These are phyloP conservation scores for Calosoma granatense DNA, from an alignment of 1,140 invertebrate genomes.

Conservation along the genomic window DNA sequence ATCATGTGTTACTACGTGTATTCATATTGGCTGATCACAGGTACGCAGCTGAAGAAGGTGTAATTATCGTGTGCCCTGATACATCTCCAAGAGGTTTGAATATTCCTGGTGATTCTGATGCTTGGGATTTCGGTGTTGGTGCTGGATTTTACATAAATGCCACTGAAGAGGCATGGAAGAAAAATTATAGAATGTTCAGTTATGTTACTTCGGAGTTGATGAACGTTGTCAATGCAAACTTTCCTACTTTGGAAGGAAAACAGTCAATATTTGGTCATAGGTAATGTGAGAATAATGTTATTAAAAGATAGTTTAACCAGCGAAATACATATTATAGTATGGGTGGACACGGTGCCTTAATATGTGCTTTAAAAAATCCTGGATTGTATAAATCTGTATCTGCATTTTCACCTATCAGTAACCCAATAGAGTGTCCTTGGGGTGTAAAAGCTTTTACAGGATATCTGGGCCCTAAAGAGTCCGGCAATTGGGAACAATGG, in stretches of 20 bases:
- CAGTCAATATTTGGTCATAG: constrained; percentile 82
- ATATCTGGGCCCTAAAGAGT: constrained; percentile 67
- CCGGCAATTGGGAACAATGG: constrained; percentile 68
- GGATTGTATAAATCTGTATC: constrained; percentile 82
- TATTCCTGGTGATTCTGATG: constrained; percentile 81
- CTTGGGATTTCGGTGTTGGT: constrained; percentile 89
- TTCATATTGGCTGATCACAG: constrained; percentile 26
- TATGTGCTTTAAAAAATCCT: constrained; percentile 87
- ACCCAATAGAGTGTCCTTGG: constrained; percentile 78
- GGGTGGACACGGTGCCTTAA: constrained; percentile 94
- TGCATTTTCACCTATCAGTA: constrained; percentile 94
- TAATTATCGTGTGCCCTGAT: constrained; percentile 87
- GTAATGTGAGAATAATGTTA: constrained; percentile 31
- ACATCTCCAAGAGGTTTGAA: constrained; percentile 88
- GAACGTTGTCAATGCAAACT: constrained; percentile 63
- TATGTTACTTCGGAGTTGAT: constrained; percentile 90
- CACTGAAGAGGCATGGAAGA: constrained; percentile 80
- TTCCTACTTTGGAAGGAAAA: constrained; percentile 48
- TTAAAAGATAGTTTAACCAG: neutral
- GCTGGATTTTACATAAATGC: constrained; percentile 97
- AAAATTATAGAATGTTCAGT: constrained; percentile 92
- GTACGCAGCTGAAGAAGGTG: constrained; percentile 66
- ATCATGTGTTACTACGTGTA: constrained; percentile 7
- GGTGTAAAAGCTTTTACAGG: constrained; percentile 79
- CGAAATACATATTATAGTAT: too few relatives aligned